phyloP scores from a whole-genome alignment of 2,888 invertebrate species.

The Drosophila yooni region DNA sequence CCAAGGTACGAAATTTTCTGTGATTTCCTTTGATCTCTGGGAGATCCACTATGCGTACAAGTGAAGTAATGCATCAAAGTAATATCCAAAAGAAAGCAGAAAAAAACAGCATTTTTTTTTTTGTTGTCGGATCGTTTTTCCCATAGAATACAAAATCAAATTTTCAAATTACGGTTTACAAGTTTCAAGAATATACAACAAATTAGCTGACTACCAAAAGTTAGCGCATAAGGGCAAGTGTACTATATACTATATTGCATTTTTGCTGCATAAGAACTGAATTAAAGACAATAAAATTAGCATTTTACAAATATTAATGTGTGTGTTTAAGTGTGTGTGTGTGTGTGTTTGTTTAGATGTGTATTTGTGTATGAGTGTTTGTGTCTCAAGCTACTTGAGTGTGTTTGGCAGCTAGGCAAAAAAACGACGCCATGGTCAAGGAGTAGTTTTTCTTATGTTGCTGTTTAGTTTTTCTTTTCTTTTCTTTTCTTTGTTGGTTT shows the following conservation, averaged over 20 bases:
- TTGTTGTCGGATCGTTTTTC: constrained; percentile 58
- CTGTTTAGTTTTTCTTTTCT: constrained; percentile 6
- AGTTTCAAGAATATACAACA: constrained; percentile 6
- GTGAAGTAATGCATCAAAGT: constrained; percentile 82
- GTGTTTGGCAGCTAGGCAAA: constrained; percentile 38
- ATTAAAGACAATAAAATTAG: constrained; percentile 58
- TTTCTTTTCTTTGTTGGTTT: constrained; percentile 11
- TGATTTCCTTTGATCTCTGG: constrained; percentile 99
- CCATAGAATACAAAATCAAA: constrained; percentile 33
- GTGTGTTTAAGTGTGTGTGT: constrained; percentile 1
- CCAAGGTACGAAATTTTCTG: constrained; percentile 99
- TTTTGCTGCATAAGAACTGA: constrained; percentile 56
- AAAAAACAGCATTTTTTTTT: constrained; percentile 61
- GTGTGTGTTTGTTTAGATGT: constrained; percentile 17
- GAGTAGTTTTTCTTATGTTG: constrained; percentile 14
- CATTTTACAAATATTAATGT: constrained; percentile 36
- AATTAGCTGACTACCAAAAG: constrained; percentile 52
- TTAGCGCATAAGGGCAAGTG: constrained; percentile 56
- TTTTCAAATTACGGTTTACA: constrained; percentile 26
- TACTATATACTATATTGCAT: constrained; percentile 79
- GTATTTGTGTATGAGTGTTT: constrained; percentile 6
- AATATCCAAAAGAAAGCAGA: constrained; percentile 71
- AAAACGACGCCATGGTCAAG: constrained; percentile 22
- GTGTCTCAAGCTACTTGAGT: constrained; percentile 31
- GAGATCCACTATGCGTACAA: constrained; percentile 93